These are phyloP conservation scores for Siniperca obscura DNA, from an alignment of 2,797 vertebrate species.

Conservation along the genomic window DNA sequence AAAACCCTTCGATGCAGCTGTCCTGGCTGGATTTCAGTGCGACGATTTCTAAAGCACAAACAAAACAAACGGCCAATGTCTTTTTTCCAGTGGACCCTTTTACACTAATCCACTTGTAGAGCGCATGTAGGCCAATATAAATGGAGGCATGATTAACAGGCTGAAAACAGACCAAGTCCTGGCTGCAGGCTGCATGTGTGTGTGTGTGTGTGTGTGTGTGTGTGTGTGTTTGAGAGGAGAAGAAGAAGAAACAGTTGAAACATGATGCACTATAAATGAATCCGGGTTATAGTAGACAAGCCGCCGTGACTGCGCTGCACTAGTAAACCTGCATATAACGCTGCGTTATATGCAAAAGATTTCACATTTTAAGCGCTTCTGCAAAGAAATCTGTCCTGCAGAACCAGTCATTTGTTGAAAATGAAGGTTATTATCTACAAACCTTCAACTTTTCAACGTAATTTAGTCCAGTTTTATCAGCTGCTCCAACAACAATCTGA, in stretches of 20 bases:
- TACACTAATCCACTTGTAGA: constrained; percentile 35
- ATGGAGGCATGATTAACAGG: constrained; percentile 34
- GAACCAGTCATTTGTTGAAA: background rate
- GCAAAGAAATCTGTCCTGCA: background rate
- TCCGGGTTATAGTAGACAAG: background rate
- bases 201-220: background rate
- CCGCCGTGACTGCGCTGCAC: background rate
- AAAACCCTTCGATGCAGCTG: background rate
- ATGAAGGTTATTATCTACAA: background rate
- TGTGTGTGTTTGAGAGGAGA: background rate
- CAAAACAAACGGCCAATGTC: background rate
- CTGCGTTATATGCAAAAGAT: background rate
- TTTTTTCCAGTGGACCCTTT: background rate
- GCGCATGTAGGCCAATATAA: constrained; percentile 36
- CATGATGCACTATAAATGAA: background rate
- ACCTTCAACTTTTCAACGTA: background rate
- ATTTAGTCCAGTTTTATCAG: background rate
- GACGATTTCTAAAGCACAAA: background rate
- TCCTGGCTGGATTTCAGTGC: background rate
- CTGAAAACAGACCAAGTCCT: constrained; percentile 43
- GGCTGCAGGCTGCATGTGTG: constrained; percentile 20
- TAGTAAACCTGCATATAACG: background rate
- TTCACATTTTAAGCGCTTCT: background rate
- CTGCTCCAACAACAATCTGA: background rate
- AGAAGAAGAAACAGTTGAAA: background rate